Percentiles rank a stretch among this genome's conserved stretches.
These are phyloP conservation scores for Epirrita christyi DNA, from an alignment of 2,888 invertebrate genomes.

Conservation along the genomic window DNA sequence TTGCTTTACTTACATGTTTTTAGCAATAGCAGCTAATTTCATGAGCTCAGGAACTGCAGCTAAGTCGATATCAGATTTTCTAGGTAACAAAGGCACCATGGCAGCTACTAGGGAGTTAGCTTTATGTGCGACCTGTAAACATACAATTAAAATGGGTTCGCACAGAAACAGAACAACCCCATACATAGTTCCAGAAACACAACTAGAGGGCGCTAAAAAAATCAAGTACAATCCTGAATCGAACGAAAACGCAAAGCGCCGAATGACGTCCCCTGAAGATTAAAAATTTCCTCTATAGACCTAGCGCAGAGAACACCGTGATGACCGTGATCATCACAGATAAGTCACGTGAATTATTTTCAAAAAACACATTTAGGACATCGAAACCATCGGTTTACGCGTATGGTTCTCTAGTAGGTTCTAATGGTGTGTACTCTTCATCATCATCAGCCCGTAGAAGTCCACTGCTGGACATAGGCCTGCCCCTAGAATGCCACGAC, in stretches of 20 bases:
- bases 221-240: not conserved
- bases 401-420: too few species aligned
- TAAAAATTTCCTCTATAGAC: too few species aligned
- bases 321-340: too few species aligned
- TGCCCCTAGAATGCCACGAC: too few species aligned
- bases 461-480: too few species aligned
- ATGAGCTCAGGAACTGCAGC: constrained; percentile 49
- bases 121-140: constrained; percentile 61
- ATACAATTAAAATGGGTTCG: not conserved
- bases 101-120: constrained; percentile 59
- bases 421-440: too few species aligned
- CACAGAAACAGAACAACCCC: not conserved
- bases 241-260: not conserved
- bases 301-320: too few species aligned
- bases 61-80: constrained; percentile 56
- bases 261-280: not conserved
- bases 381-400: too few species aligned
- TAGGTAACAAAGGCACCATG: constrained; percentile 70
- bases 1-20: constrained; percentile 54
- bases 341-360: too few species aligned
- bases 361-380: too few species aligned
- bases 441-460: too few species aligned
- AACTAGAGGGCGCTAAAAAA: not conserved
- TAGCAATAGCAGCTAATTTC: constrained; percentile 45
- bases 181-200: not conserved